Evolutionary conservation across 2,113 vertebrate genomes (phyloP), one percentile per base, ranked within the genome.

Genomic region (Hemichromis elongatus): DNA sequence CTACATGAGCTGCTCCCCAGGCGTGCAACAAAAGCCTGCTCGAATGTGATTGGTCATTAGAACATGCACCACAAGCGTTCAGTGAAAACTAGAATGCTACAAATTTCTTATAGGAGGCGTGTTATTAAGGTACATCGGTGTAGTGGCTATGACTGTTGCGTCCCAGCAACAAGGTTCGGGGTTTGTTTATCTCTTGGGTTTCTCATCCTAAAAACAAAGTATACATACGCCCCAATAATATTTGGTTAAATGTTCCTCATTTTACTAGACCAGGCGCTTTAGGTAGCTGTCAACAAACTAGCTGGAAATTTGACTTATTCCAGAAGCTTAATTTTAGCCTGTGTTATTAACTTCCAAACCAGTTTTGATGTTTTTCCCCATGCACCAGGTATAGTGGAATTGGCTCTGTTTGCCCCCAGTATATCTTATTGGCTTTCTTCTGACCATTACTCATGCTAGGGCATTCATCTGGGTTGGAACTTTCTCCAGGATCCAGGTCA

Each of bases 251-350:
- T 1, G 57, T 33, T 61, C 28, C 5, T 33, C 57, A 61, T 33
- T 61, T 0, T 11, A 3, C 28, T 28, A 61, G 57, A 0, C 33
- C 57, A 61, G 28, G 33, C 0, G 1, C 2, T 33, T 11, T 61
- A 33, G 28, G 0, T 33, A 1, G 28, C 57, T 33, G 57, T 33
- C 28, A 33, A 11, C 16, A 61, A 61, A 9, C 57, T 59, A 59
- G 56, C 16, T 33, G 28, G 56, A 59, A 30, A 30, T 0, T 1
- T 5, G 26, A 57, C 56, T 9, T 9, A 57, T 8, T 33, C 16
- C 5, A 61, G 28, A 40, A 5, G 33, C 18, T 35, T 12, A 11
- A 63, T 63, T 35, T 37, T 35, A 35, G 6, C 61, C 6, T 1
- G 1, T 21, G 11, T 66, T 35, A 40, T 66, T 21, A 33, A 14